Conservation (phyloP, 2,113 vertebrate genomes). For the Promerops cafer region DNA sequence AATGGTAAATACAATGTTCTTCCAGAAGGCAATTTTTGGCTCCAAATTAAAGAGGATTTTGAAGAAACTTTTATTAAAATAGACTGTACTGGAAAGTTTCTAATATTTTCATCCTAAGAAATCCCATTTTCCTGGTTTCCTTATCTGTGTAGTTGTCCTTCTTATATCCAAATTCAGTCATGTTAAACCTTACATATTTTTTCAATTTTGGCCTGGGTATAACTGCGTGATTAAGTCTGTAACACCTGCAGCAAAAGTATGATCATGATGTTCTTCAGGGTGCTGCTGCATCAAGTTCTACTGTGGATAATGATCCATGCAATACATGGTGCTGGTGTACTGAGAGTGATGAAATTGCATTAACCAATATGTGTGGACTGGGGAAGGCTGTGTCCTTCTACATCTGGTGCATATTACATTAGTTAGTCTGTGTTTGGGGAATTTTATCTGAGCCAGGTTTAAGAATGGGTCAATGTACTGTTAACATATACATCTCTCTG, state of each 20-base stretch:
- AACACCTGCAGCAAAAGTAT: neutral
- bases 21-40: neutral
- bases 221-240: neutral
- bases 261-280: neutral
- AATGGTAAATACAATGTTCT: neutral
- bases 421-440: neutral
- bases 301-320: neutral
- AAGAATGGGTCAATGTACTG: neutral
- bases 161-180: neutral
- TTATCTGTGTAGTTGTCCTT: neutral
- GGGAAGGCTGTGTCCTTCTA: neutral
- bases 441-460: neutral
- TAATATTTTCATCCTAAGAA: neutral
- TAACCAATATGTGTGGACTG: neutral
- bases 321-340: rapidly evolving
- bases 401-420: neutral
- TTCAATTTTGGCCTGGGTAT: neutral
- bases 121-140: neutral
- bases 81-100: neutral
- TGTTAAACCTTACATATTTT: neutral
- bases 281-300: neutral
- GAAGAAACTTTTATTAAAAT: neutral
- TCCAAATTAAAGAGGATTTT: neutral
- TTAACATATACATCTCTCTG: neutral
- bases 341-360: neutral